phyloP scores from a whole-genome alignment of 2,888 invertebrate genomes.

The Hartigia nigra region DNA sequence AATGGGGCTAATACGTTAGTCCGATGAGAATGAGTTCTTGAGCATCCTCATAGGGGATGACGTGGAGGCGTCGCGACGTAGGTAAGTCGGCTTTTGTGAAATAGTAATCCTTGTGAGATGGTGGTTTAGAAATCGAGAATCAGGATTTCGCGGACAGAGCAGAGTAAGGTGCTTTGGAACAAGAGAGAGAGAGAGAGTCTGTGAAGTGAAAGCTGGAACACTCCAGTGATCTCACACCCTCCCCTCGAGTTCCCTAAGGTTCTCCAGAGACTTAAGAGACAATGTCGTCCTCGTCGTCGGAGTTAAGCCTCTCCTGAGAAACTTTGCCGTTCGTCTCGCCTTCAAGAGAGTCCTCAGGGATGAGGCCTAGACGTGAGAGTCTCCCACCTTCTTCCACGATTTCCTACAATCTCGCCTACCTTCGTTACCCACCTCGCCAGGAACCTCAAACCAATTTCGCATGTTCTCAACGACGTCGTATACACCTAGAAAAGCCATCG shows the following conservation, averaged over 20 bases:
- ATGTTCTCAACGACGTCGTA: background rate
- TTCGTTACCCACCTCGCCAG: background rate
- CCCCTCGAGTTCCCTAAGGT: background rate
- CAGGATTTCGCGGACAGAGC: slow-evolving; percentile 3
- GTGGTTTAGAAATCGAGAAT: slow-evolving; percentile 18
- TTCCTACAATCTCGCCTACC: background rate
- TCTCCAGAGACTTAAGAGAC: slow-evolving; percentile 29
- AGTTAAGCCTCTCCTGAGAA: slow-evolving; percentile 36
- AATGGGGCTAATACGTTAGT: background rate
- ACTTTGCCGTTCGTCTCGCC: slow-evolving; percentile 28
- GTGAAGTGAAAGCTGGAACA: background rate
- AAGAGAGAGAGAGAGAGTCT: slow-evolving; percentile 17
- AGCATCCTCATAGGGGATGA: background rate
- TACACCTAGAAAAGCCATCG: background rate
- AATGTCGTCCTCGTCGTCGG: slow-evolving; percentile 31
- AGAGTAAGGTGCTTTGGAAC: slow-evolving; percentile 13
- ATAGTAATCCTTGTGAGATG: background rate
- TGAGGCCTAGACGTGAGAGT: background rate
- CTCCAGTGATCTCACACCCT: slow-evolving; percentile 1
- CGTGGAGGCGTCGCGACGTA: background rate
- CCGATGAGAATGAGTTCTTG: background rate
- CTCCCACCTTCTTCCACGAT: background rate
- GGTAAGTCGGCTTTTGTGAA: background rate
- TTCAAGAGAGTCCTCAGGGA: background rate
- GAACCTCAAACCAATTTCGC: background rate